phyloP scores from a whole-genome alignment of 1,140 invertebrate species.

The Cydia strobilella region DNA sequence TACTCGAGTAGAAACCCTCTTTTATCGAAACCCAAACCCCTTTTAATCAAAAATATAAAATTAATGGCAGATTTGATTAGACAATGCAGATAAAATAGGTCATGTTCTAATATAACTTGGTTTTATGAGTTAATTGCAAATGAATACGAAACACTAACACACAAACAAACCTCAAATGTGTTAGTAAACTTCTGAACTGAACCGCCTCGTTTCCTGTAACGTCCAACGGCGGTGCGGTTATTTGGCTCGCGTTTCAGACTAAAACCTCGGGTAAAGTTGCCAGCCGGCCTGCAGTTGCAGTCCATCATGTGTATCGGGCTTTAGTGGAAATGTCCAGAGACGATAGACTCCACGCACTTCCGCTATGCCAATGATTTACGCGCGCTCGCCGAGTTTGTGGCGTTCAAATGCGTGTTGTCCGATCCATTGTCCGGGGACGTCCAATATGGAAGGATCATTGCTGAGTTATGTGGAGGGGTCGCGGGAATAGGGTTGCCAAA shows the following conservation, averaged over 20 bases:
- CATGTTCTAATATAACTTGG: no score
- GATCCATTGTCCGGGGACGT: constrained; percentile 68
- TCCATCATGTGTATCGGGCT: constrained; percentile 27
- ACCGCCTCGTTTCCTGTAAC: background rate
- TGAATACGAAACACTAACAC: no score
- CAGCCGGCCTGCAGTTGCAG: background rate
- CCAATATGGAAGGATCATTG: constrained; percentile 67
- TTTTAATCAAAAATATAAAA: no score
- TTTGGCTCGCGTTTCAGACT: background rate
- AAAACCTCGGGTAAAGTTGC: constrained; percentile 18
- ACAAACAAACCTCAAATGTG: background rate
- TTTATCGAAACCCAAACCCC: no score
- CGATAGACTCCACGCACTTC: constrained; percentile 66
- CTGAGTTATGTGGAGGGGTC: constrained; percentile 65
- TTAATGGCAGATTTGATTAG: no score
- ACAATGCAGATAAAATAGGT: no score
- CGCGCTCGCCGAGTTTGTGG: constrained; percentile 65
- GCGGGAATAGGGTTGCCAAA: constrained; percentile 26
- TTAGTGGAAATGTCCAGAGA: constrained; percentile 65
- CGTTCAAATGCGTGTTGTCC: constrained; percentile 67
- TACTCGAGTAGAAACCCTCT: no score
- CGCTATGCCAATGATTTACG: constrained; percentile 78
- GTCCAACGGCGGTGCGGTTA: background rate
- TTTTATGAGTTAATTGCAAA: no score
- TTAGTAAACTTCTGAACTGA: background rate